Conservation (phyloP, 2,113 vertebrate genomes). For the Elachura formosa region DNA sequence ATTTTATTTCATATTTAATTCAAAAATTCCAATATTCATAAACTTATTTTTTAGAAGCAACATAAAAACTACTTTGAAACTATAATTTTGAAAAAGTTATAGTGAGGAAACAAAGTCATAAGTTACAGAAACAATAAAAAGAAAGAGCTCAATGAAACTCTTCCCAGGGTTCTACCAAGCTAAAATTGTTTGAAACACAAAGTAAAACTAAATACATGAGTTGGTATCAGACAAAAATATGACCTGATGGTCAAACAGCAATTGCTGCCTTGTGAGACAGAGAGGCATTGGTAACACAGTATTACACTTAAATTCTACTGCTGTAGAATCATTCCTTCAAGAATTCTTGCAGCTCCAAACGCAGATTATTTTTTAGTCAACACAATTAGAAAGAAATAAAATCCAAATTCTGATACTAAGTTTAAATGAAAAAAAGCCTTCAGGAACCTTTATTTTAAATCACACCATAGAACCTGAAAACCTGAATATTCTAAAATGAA, state of each 20-base stretch:
- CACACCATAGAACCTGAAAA: not conserved
- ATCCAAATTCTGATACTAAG: not conserved
- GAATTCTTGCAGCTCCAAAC: not conserved
- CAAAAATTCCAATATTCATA: not conserved
- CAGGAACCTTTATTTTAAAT: not conserved
- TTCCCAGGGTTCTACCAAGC: not conserved
- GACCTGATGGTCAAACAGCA: not conserved
- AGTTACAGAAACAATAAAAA: not conserved
- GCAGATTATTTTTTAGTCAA: not conserved
- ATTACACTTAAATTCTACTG: not conserved
- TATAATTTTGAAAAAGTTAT: not conserved
- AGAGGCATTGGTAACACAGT: fast-evolving
- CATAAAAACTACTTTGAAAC: not conserved
- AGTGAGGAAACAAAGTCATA: not conserved
- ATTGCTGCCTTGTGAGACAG: not conserved
- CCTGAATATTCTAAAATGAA: not conserved
- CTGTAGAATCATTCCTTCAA: not conserved
- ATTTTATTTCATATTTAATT: not conserved
- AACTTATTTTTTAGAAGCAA: not conserved
- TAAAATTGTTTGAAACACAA: not conserved
- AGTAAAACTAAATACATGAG: not conserved
- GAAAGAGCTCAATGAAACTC: not conserved
- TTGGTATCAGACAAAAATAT: not conserved
- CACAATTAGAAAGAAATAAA: not conserved
- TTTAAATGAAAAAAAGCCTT: not conserved